Evolutionary conservation across 2,888 invertebrate species (phyloP).

Genomic region (Liposcelis brunnea): DNA sequence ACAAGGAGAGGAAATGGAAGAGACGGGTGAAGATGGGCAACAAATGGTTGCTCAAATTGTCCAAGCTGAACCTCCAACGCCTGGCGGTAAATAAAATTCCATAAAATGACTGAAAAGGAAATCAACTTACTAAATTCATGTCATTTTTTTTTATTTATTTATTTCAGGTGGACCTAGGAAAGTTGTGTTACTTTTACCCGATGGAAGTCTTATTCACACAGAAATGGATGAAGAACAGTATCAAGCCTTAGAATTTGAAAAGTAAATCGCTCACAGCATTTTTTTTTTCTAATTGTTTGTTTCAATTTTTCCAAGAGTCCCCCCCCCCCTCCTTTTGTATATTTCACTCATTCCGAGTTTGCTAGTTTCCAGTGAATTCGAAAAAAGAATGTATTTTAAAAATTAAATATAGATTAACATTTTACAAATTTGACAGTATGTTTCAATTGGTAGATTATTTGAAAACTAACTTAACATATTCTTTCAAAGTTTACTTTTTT

Average conservation of each 20-base stretch:
- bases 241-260: conserved; percentile 42
- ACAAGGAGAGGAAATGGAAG: conserved; percentile 24
- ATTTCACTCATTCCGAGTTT: too few species aligned
- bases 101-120: not conserved
- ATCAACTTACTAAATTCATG: not conserved
- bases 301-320: too few species aligned
- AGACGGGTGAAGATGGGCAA: conserved; percentile 29
- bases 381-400: too few species aligned
- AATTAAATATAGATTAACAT: too few species aligned
- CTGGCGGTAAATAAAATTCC: conserved; percentile 41
- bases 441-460: too few species aligned
- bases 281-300: too few species aligned
- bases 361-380: too few species aligned
- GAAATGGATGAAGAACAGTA: conserved; percentile 76
- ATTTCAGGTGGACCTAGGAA: conserved; percentile 57
- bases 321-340: too few species aligned
- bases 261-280: conserved; percentile 25
- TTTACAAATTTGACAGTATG: too few species aligned
- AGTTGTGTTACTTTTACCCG: conserved; percentile 66
- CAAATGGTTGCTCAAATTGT: conserved; percentile 76
- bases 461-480: too few species aligned
- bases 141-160: conserved; percentile 17
- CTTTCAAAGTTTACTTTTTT: too few species aligned
- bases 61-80: conserved; percentile 67
- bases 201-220: conserved; percentile 74